Evolutionary conservation across 2,888 invertebrate genomes (phyloP), one percentile per base, ranked within the genome.

Genomic region (Choreutis nemorana): DNA sequence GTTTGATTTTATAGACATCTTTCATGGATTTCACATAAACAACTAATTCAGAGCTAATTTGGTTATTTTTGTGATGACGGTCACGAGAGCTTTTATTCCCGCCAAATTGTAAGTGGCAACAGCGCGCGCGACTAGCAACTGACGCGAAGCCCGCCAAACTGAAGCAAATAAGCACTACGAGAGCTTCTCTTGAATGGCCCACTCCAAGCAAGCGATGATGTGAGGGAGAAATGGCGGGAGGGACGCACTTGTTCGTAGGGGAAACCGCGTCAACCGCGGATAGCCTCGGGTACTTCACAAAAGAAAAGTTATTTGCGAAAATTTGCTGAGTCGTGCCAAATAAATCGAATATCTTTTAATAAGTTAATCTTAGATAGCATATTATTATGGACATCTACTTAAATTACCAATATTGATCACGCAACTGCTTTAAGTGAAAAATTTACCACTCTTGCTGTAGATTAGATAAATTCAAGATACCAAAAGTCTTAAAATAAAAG

Each of bases 251-350:
- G 60, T n/a, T n/a, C n/a, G n/a, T 70, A 72, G 77, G 77, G 77
- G 72, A 77, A 70, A 71, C 70, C 65, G 60, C 67, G 60, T 53
- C 71, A 59, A 70, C 64, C 65, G 68, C n/a, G n/a, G n/a, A n/a
- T n/a, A n/a, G n/a, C 68, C 71, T 70, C 65, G 60, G 63, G 71
- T 75, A 72, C 72, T 75, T 73, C 71, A 68, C 70, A 66, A 77
- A n/a, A 77, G 73, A 77, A 77, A 77, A 71, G 64, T 75, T 73
- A 73, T 75, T 72, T 72, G 65, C 62, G 56, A 63, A n/a, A n/a
- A 68, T 59, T 51, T 54, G 60, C 55, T 30, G 34, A 34, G 52
- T 51, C 32, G 27, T 29, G 34, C 64, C 62, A 56, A 62, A 67
- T 62, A 61, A 66, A 56, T 54, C 53, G 54, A 60, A 61, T 51